Conservation (phyloP, 2,797 vertebrate species). For the Ammospiza maritima region DNA sequence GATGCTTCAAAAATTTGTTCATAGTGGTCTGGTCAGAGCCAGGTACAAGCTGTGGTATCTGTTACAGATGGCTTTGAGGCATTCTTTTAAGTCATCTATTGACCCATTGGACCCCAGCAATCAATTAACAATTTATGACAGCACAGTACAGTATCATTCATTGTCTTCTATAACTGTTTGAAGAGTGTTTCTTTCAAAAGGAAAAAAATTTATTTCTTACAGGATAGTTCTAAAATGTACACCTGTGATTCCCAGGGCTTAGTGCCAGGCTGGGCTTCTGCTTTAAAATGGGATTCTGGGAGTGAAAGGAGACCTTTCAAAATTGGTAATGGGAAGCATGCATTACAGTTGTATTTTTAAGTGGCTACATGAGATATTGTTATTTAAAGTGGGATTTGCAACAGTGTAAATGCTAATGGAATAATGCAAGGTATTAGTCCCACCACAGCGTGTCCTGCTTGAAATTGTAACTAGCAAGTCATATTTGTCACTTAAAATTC, state of each 20-base stretch:
- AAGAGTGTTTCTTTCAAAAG: not conserved
- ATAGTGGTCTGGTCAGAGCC: not conserved
- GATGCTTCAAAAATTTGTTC: not conserved
- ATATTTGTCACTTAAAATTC: constrained; percentile 16
- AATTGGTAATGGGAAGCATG: not conserved
- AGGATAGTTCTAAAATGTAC: not conserved
- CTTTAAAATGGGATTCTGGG: not conserved
- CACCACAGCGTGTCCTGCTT: accelerated
- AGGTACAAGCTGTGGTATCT: not conserved
- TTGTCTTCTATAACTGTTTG: not conserved
- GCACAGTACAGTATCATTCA: not conserved
- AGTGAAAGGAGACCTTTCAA: not conserved
- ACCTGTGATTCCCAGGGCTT: not conserved
- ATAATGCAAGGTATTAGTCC: not conserved
- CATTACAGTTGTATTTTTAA: not conserved
- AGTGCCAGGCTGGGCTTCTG: not conserved
- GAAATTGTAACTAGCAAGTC: not conserved
- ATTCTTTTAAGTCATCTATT: not conserved
- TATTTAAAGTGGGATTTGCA: not conserved
- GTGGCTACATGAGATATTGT: not conserved
- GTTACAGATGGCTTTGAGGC: constrained; percentile 17
- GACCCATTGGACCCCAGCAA: not conserved
- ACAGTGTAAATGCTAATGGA: not conserved
- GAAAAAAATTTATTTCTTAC: not conserved
- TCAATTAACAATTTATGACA: constrained; percentile 24